Conservation (phyloP, 1,140 invertebrate species). For the Belonocnema kinseyi region DNA sequence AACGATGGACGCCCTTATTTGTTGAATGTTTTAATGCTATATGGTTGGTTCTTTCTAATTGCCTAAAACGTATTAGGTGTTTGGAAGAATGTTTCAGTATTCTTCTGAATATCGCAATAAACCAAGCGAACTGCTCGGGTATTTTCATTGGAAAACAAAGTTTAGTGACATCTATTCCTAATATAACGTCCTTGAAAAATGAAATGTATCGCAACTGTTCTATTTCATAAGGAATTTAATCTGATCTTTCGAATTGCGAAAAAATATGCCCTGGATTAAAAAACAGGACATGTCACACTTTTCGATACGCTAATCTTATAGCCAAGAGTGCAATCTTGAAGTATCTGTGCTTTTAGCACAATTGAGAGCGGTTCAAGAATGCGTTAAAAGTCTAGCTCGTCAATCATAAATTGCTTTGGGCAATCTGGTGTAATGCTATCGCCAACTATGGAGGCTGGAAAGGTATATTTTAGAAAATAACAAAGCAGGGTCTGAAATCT, state of each 20-base stretch:
- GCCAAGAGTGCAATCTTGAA: constrained; percentile 1
- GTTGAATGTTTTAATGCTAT: too few species aligned
- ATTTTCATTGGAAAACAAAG: too few species aligned
- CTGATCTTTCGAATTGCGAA: constrained; percentile 22
- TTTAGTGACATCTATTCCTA: too few species aligned
- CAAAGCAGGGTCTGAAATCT: constrained; percentile 16
- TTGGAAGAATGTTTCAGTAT: too few species aligned
- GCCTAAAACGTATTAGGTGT: too few species aligned
- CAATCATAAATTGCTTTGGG: constrained; percentile 39
- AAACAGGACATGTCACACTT: background rate
- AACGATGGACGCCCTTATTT: too few species aligned
- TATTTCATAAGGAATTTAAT: constrained; percentile 45
- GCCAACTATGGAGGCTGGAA: constrained; percentile 24
- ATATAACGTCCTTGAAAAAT: constrained; percentile 32
- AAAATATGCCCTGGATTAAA: background rate
- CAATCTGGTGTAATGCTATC: constrained; percentile 42
- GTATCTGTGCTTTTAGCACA: constrained; percentile 31
- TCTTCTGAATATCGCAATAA: too few species aligned
- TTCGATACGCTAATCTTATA: constrained; percentile 6
- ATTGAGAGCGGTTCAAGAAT: constrained; percentile 39
- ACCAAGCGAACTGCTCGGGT: too few species aligned
- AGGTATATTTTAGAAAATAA: constrained; percentile 35
- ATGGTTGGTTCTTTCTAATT: too few species aligned
- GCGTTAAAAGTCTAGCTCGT: constrained; percentile 24
- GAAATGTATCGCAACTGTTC: constrained; percentile 36